Evolutionary conservation across 2,113 vertebrate genomes (phyloP), one percentile per base, ranked within the genome.

Genomic region (Platysteira castanea): DNA sequence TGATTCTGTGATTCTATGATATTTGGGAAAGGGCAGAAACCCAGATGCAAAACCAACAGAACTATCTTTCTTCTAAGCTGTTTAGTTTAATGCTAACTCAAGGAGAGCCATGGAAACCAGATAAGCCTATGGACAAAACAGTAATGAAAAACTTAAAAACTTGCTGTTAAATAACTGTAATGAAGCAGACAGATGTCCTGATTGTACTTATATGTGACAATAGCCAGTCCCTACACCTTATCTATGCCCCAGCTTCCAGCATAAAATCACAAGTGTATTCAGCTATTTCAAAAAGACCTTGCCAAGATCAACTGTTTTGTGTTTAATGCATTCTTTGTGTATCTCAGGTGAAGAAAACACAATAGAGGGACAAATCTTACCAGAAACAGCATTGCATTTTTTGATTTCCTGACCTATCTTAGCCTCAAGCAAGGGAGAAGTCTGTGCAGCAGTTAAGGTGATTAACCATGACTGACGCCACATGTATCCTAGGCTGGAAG

Each of bases 361-460:
- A 83, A 59, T 24, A 63, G 39, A 93, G 74, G 19, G 65, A 37
- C 33, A 85, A 93, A 81, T 73, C 39, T 69, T 59, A 57, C 22
- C 54, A 81, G 85, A 84, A 91, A 71, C 37, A 77, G 39, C 53
- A 37, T 30, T 70, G 59, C 42, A 59, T 65, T 90, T 95, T 64
- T 93, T 67, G 79, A 59, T 88, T 84, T 87, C n/a, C 79, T 71
- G 81, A 59, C 63, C 74, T 65, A 41, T 94, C 50, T 87, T 93
- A 89, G 86, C 94, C 84, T 83, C 64, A 83, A 95, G 94, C 81
- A 84, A 95, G 70, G 31, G 75, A 95, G 79, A 94, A 89, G 39
- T 85, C 76, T 83, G 69, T 50, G 77, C 39, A 89, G 49, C 27
- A 14, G 73, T 54, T 80, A 83, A 81, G 71, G 31, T 59, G 63